These are phyloP conservation scores for Dryoscopus gambensis DNA, from an alignment of 2,113 vertebrate species.

Conservation along the genomic window DNA sequence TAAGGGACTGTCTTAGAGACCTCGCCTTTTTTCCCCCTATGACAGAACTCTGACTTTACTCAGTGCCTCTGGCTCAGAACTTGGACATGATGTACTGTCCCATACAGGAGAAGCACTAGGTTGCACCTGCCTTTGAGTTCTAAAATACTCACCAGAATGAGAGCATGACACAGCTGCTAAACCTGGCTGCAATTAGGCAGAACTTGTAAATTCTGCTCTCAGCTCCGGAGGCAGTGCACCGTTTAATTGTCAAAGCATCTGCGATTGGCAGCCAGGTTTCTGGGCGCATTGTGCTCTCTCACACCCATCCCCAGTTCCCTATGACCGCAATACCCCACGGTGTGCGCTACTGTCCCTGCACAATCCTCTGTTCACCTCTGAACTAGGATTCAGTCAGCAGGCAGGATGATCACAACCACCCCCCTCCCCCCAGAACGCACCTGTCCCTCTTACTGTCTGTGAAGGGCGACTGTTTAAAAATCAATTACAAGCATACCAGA, in stretches of 20 bases:
- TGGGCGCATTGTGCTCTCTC: background rate
- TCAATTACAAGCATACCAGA: background rate
- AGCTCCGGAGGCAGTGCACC: background rate
- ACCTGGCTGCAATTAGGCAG: background rate
- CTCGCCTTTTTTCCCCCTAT: background rate
- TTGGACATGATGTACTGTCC: fast-evolving
- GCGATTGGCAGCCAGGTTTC: background rate
- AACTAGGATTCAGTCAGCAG: background rate
- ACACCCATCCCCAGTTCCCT: background rate
- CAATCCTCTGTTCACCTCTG: background rate
- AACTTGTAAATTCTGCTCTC: background rate
- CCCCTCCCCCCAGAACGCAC: fast-evolving
- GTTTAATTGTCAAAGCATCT: background rate
- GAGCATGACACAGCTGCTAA: background rate
- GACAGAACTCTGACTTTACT: background rate
- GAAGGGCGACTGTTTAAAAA: background rate
- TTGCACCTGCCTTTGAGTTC: background rate
- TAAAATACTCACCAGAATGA: background rate
- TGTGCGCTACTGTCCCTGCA: fast-evolving
- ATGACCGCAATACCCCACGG: fast-evolving
- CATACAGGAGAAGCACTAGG: background rate
- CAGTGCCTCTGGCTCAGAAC: background rate
- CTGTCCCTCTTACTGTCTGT: background rate
- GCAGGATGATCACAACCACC: background rate
- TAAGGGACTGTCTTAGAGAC: background rate